A percentile compares a stretch with the other conserved stretches of the same genome.
These are phyloP conservation scores for Linnaemya tessellans DNA, from an alignment of 2,888 invertebrate genomes.

Conservation along the genomic window DNA sequence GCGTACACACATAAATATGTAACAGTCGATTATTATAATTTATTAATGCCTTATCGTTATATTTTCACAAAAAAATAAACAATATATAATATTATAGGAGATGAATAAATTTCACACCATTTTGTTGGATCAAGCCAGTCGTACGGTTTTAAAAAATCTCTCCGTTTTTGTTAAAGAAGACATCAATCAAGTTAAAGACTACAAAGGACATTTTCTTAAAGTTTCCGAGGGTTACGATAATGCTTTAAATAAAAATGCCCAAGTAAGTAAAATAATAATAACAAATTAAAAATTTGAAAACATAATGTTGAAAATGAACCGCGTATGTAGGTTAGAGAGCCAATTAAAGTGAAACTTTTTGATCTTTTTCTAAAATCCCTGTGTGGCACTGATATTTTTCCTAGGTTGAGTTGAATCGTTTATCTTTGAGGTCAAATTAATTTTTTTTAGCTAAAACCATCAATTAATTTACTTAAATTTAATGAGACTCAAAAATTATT, in stretches of 20 bases:
- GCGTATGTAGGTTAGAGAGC: background rate
- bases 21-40: constrained; percentile 10
- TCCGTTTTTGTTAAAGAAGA: constrained; percentile 95
- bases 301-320: background rate
- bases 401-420: no score
- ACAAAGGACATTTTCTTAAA: constrained; percentile 95
- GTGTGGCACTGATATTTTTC: no score
- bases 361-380: no score
- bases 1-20: background rate
- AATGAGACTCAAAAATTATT: no score
- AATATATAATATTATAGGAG: constrained; percentile 85
- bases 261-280: constrained; percentile 83
- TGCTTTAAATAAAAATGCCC: constrained; percentile 93
- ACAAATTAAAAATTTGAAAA: background rate
- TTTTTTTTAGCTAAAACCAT: no score
- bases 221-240: constrained; percentile 95
- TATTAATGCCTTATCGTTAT: constrained; percentile 43
- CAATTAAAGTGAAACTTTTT: no score
- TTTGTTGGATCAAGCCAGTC: constrained; percentile 94
- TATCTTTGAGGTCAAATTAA: no score
- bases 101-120: constrained; percentile 97
- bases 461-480: no score
- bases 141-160: constrained; percentile 95
- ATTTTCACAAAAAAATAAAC: constrained; percentile 29
- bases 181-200: constrained; percentile 95